These are phyloP conservation scores for Brachionus rotundiformis DNA, from an alignment of 1,140 invertebrate species.

Conservation along the genomic window DNA sequence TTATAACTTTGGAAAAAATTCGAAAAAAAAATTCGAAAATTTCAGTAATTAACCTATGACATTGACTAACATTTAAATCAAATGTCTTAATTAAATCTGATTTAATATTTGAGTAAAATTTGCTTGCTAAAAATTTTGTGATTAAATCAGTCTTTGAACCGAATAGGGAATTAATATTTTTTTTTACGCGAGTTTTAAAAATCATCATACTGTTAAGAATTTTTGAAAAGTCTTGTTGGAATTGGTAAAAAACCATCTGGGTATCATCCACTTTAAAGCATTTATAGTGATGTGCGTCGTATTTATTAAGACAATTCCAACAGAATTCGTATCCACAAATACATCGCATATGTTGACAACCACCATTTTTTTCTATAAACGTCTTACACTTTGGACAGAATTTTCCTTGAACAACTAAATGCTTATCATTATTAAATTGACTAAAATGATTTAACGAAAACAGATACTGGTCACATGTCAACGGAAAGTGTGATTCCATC, in stretches of 20 bases:
- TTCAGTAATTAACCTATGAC: not conserved
- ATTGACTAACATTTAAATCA: not conserved
- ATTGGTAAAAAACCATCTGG: not conserved
- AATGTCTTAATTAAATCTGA: not conserved
- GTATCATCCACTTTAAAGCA: not conserved
- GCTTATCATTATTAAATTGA: not conserved
- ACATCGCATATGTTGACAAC: conserved; percentile 22
- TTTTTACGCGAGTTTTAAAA: not conserved
- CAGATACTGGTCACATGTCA: not conserved
- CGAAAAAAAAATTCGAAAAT: not conserved
- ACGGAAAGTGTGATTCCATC: not conserved
- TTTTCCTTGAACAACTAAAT: not conserved
- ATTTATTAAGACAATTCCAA: conserved; percentile 3
- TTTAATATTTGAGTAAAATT: not conserved
- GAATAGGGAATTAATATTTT: not conserved
- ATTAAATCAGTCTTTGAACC: not conserved
- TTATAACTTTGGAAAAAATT: not conserved
- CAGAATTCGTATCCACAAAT: conserved; percentile 25
- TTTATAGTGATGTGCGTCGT: not conserved
- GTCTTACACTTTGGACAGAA: conserved; percentile 4
- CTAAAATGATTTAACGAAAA: not conserved
- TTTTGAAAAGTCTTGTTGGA: not conserved
- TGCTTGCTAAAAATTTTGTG: not conserved
- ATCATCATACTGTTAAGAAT: not conserved
- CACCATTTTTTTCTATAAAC: conserved; percentile 31